Evolutionary conservation across 2,113 vertebrate genomes (phyloP).

Genomic region (Argyrosomus japonicus): DNA sequence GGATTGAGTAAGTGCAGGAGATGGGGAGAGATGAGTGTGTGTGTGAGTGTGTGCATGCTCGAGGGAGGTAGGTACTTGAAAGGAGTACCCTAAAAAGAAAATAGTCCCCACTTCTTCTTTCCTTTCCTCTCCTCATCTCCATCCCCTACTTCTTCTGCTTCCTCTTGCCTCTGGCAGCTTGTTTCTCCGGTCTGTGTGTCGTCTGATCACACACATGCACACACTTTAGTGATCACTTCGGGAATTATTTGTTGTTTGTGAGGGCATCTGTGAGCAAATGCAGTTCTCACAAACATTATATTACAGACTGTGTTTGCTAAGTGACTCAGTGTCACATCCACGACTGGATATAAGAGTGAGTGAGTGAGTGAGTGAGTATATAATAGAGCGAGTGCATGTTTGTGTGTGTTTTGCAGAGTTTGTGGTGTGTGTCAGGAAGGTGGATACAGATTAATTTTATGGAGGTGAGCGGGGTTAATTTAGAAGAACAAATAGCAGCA

Average conservation of each 20-base stretch:
- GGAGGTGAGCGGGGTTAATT: conserved; percentile 16
- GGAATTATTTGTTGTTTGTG: conserved; percentile 16
- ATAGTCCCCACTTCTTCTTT: neutral
- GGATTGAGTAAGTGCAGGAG: conserved; percentile 55
- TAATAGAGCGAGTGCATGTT: conserved; percentile 9
- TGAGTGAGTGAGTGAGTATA: neutral
- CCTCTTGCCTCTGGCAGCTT: conserved; percentile 25
- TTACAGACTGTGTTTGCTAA: conserved; percentile 52
- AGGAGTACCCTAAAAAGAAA: conserved; percentile 36
- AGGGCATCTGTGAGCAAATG: conserved; percentile 20
- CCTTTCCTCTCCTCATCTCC: neutral
- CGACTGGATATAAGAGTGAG: conserved; percentile 1
- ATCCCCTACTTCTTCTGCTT: neutral
- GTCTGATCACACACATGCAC: conserved; percentile 15
- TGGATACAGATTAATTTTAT: conserved; percentile 12
- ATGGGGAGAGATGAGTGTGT: conserved; percentile 31
- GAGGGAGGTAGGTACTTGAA: conserved; percentile 38
- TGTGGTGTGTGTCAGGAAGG: conserved; percentile 19
- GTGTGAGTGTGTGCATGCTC: conserved; percentile 21
- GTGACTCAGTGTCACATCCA: conserved; percentile 35
- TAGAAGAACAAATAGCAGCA: conserved; percentile 23
- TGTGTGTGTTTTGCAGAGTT: conserved; percentile 18
- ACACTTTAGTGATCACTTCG: conserved; percentile 31
- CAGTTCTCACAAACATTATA: conserved; percentile 29
- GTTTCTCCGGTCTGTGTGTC: conserved; percentile 47